phyloP scores from a whole-genome alignment of 2,113 vertebrate species.

The Sinocyclocheilus anshuiensis region DNA sequence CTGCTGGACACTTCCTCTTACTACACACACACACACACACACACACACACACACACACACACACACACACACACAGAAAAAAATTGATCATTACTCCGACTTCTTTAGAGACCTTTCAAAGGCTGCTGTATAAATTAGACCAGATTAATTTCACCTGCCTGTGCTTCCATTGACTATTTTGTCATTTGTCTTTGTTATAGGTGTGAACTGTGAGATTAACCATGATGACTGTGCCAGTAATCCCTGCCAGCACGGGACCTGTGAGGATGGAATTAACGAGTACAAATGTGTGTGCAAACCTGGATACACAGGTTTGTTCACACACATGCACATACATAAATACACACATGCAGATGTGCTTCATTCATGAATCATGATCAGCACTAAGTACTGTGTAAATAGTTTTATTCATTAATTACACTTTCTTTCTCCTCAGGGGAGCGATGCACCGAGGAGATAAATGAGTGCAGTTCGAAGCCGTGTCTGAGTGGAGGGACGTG shows the following conservation, averaged over 20 bases:
- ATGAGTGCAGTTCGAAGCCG: conserved; percentile 89
- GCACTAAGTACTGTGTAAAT: no score
- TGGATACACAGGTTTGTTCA: conserved; percentile 86
- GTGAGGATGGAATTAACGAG: conserved; percentile 87
- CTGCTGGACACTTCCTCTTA: conserved; percentile 58
- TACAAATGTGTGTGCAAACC: conserved; percentile 87
- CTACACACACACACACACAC: neutral
- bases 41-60: neutral
- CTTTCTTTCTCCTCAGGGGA: conserved; percentile 70
- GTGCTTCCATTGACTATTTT: neutral
- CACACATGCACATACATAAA: neutral
- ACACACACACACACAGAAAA: neutral
- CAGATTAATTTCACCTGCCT: neutral
- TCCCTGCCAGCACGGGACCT: conserved; percentile 86
- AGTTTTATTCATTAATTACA: neutral
- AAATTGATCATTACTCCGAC: neutral
- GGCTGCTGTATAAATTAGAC: neutral
- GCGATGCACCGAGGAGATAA: conserved; percentile 84
- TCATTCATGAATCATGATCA: neutral
- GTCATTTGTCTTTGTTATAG: conserved; percentile 64
- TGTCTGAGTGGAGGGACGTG: conserved; percentile 90
- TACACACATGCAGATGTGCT: neutral
- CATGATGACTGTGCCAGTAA: conserved; percentile 88
- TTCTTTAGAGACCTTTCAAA: neutral
- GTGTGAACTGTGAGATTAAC: conserved; percentile 91